Base-by-base conservation (phyloP, 2,888 invertebrate species). In the Ametastegia equiseti region DNA sequence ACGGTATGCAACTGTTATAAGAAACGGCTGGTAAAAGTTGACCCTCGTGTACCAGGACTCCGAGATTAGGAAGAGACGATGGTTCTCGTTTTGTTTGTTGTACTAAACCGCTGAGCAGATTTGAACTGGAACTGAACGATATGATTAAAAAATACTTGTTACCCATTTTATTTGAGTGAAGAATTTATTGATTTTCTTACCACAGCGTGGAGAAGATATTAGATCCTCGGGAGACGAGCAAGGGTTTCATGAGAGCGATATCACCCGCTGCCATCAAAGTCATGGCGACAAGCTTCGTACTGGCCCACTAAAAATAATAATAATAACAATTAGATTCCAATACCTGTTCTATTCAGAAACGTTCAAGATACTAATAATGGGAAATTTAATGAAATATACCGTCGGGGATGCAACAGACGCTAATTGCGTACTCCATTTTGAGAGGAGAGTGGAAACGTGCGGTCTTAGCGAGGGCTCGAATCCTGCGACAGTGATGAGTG, bases 1-100 rank as follows among this genome's bases (percentile, higher is more conserved):
- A 93, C 42, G 93, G 92, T 57, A 93, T 84, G 67, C 91, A 92
- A 82, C 93, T 93, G 47, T 92, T 88, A 4, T 89, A 88, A 77
- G 92, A 91, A 45, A 93, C 86, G 5, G 92, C 86, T 19, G 93
- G 93, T 71, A 93, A 91, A 13, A 93, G 86, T 85, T 93, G 91
- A 45, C 93, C 93, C 57, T 92, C 89, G 1, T 92, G 88, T 47
- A 90, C 88, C 88, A 93, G 90, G 73, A 92, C 92, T 39, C 92
- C 91, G 1, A 92, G 90, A 87, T 92, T 92, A 4, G 93, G 89
- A 11, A 92, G 90, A 73, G 91, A 92, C 39, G 92, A 86, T 82
- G 93, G 93, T 63, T 92, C 90, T 67, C 92, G 89, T n/a, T 91
- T 88, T 80, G 88, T 88, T 42, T 92, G 91, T 5, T 89, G 84